Evolutionary conservation across 1,140 invertebrate species (phyloP).

Genomic region (Aradophagus sp.): DNA sequence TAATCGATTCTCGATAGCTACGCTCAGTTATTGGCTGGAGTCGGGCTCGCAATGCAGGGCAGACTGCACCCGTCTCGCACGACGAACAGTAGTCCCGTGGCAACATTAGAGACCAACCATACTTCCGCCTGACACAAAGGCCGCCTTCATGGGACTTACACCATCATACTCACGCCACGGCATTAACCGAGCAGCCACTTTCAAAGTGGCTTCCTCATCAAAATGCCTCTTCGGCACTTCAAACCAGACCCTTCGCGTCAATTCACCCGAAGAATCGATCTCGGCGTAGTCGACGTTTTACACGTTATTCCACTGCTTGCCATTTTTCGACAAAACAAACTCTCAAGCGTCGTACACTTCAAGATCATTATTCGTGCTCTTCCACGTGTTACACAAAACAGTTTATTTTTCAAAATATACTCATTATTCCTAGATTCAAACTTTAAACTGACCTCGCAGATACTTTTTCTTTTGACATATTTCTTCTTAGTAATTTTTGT

Average conservation of each 20-base stretch:
- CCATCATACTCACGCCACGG: conserved; percentile 49
- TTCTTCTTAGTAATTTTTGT: too few relatives aligned
- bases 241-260: conserved; percentile 48
- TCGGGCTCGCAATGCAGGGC: conserved; percentile 24
- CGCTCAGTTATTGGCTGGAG: conserved; percentile 53
- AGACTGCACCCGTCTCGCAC: conserved; percentile 58
- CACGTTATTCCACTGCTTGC: conserved; percentile 24
- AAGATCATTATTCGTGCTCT: too few relatives aligned
- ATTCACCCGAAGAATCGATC: conserved; percentile 43
- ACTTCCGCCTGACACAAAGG: conserved; percentile 68
- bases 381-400: too few relatives aligned
- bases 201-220: conserved; percentile 51
- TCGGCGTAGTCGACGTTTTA: conserved; percentile 41
- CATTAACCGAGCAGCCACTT: conserved; percentile 45
- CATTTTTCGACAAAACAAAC: conserved; percentile 3
- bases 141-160: conserved; percentile 64
- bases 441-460: too few relatives aligned
- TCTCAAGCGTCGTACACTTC: conserved; percentile 4
- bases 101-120: conserved; percentile 64
- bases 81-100: conserved; percentile 54
- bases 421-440: too few relatives aligned
- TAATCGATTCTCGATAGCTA: conserved; percentile 59
- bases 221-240: conserved; percentile 50
- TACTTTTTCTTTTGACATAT: too few relatives aligned
- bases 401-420: too few relatives aligned